Evolutionary conservation across 1,140 invertebrate genomes (phyloP).

Genomic region (Heterodera carotae): DNA sequence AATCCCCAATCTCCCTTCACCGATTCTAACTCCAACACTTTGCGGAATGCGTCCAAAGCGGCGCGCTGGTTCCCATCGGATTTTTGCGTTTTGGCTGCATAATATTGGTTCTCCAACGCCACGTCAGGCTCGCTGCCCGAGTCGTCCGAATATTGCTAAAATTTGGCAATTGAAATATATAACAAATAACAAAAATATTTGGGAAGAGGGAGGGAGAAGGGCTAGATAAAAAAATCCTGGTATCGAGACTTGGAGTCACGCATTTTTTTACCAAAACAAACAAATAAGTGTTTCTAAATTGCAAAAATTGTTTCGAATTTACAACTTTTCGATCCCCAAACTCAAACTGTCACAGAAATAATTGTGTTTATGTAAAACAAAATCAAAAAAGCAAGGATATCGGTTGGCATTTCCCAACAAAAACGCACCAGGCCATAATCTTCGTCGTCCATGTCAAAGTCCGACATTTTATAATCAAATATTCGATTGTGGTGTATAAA

Average conservation of each 20-base stretch:
- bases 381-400: background rate
- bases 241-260: too few species aligned
- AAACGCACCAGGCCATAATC: conserved; percentile 42
- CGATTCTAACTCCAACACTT: conserved; percentile 80
- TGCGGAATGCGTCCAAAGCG: conserved; percentile 91
- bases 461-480: background rate
- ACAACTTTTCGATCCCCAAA: too few species aligned
- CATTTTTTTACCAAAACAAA: too few species aligned
- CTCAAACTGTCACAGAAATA: background rate
- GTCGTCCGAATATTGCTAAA: conserved; percentile 70
- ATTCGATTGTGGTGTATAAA: too few species aligned
- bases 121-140: conserved; percentile 86
- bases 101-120: conserved; percentile 99
- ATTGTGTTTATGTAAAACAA: background rate
- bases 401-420: too few species aligned
- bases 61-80: conserved; percentile 81
- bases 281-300: too few species aligned
- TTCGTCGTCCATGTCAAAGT: conserved; percentile 43
- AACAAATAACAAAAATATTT: background rate
- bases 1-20: conserved; percentile 99
- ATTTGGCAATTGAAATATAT: too few species aligned
- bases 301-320: too few species aligned
- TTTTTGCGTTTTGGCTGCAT: conserved; percentile 97
- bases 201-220: too few species aligned
- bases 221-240: too few species aligned